A percentile compares a stretch with the other conserved stretches of the same genome.
Evolutionary conservation across 2,888 invertebrate genomes (phyloP).

Genomic region (Nineta flava): DNA sequence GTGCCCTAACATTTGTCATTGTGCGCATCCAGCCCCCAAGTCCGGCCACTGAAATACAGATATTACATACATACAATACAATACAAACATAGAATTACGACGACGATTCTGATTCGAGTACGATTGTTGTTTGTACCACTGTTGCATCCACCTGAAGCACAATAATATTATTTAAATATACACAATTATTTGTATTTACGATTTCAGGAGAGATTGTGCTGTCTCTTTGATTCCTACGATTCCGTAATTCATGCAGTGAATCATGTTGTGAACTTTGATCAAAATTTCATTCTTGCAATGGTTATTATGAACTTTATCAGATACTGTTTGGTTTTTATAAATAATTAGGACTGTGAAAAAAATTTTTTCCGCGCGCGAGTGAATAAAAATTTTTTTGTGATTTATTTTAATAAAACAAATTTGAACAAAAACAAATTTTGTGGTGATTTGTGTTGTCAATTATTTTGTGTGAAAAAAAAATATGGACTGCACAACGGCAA

Average conservation of each 20-base stretch:
- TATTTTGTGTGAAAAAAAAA: conserved; percentile 10
- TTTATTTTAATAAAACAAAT: too few relatives aligned
- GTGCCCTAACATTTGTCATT: conserved; percentile 17
- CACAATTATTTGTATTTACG: too few relatives aligned
- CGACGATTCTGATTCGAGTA: conserved; percentile 9
- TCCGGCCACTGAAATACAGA: conserved; percentile 14
- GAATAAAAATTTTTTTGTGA: too few relatives aligned
- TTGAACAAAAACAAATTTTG: conserved; percentile 9
- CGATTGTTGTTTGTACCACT: conserved; percentile 51
- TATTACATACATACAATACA: background rate
- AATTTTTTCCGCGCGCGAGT: too few relatives aligned
- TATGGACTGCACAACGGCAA: conserved; percentile 24
- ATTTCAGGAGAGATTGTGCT: conserved; percentile 13
- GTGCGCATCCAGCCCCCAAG: conserved; percentile 15
- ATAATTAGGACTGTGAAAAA: too few relatives aligned
- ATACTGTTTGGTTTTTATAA: too few relatives aligned
- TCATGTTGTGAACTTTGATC: conserved; percentile 17
- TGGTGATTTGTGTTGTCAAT: conserved; percentile 15
- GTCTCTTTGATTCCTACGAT: conserved; percentile 2
- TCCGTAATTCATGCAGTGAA: conserved; percentile 10
- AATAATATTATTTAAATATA: too few relatives aligned
- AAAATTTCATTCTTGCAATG: too few relatives aligned
- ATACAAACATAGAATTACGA: background rate
- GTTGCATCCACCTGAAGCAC: conserved; percentile 47
- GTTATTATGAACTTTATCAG: too few relatives aligned